phyloP scores from a whole-genome alignment of 2,888 invertebrate genomes.

The Plebejus melissa region DNA sequence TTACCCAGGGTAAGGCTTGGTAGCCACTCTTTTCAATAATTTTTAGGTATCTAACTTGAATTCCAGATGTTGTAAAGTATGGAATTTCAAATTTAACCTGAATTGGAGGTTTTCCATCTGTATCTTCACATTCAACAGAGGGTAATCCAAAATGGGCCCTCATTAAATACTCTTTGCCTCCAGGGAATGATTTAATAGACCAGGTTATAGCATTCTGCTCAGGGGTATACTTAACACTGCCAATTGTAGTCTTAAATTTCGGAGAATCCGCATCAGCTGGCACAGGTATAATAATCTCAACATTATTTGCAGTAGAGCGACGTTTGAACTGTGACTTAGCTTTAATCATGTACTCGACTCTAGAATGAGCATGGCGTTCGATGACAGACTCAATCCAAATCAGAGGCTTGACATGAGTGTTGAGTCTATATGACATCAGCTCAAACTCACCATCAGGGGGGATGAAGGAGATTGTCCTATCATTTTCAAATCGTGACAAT shows the following conservation, averaged over 20 bases:
- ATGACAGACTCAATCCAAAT: slow-evolving; percentile 99
- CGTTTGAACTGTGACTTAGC: slow-evolving; percentile 99
- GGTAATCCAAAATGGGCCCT: slow-evolving; percentile 98
- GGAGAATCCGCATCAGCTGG: slow-evolving; percentile 98
- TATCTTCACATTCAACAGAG: slow-evolving; percentile 95
- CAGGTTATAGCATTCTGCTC: slow-evolving; percentile 98
- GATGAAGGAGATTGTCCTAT: slow-evolving; percentile 98
- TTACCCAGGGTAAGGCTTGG: slow-evolving; percentile 98
- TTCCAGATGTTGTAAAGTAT: slow-evolving; percentile 98
- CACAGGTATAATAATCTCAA: slow-evolving; percentile 97
- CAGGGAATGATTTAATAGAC: slow-evolving; percentile 98
- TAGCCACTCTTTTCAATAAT: slow-evolving; percentile 99
- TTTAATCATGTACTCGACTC: slow-evolving; percentile 99
- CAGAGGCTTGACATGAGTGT: slow-evolving; percentile 97
- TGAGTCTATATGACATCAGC: slow-evolving; percentile 97
- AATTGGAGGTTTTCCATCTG: slow-evolving; percentile 97
- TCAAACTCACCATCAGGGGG: slow-evolving; percentile 99
- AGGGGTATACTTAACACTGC: slow-evolving; percentile 97
- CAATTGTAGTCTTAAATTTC: slow-evolving; percentile 98
- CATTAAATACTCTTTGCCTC: slow-evolving; percentile 99
- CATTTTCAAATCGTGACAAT: slow-evolving; percentile 97
- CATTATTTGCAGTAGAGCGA: slow-evolving; percentile 98
- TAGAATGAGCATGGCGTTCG: slow-evolving; percentile 96
- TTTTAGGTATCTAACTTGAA: slow-evolving; percentile 97
- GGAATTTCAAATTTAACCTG: slow-evolving; percentile 99